Percentiles rank a stretch among this genome's conserved stretches.
phyloP scores from a whole-genome alignment of 2,888 invertebrate genomes.

The Pelosia muscerda region DNA sequence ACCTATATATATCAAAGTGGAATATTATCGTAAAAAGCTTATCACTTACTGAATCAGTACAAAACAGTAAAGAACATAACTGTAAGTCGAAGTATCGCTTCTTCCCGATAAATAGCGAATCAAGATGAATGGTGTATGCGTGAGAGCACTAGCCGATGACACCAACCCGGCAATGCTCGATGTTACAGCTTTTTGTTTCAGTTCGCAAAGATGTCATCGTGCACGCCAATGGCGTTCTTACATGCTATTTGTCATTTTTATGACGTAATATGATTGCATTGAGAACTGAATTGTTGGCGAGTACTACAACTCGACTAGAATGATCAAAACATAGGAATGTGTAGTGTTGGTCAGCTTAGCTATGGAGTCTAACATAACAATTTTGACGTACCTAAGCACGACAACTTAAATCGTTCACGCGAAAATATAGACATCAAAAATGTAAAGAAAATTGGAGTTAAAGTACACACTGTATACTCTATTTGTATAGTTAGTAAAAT shows the following conservation, averaged over 20 bases:
- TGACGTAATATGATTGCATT: constrained; percentile 79
- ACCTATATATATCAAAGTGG: not conserved
- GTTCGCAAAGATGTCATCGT: constrained; percentile 59
- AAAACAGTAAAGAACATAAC: constrained; percentile 36
- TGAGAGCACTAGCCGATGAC: constrained; percentile 77
- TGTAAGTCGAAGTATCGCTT: constrained; percentile 72
- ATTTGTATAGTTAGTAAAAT: not conserved
- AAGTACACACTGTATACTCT: no score
- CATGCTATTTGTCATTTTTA: constrained; percentile 80
- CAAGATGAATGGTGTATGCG: constrained; percentile 76
- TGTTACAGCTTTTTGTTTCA: constrained; percentile 59
- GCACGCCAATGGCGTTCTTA: constrained; percentile 70
- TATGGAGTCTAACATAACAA: not conserved
- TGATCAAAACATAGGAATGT: constrained; percentile 13
- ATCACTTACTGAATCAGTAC: constrained; percentile 43
- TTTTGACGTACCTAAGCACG: not conserved
- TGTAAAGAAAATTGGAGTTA: no score
- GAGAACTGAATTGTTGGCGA: constrained; percentile 53
- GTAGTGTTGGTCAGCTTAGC: not conserved
- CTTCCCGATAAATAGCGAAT: constrained; percentile 68
- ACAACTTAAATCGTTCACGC: not conserved
- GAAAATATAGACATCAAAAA: not conserved
- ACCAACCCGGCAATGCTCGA: constrained; percentile 45
- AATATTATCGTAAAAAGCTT: constrained; percentile 32
- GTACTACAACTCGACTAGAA: constrained; percentile 44